Evolutionary conservation across 2,888 invertebrate species (phyloP).

Genomic region (Amphipyra berbera): DNA sequence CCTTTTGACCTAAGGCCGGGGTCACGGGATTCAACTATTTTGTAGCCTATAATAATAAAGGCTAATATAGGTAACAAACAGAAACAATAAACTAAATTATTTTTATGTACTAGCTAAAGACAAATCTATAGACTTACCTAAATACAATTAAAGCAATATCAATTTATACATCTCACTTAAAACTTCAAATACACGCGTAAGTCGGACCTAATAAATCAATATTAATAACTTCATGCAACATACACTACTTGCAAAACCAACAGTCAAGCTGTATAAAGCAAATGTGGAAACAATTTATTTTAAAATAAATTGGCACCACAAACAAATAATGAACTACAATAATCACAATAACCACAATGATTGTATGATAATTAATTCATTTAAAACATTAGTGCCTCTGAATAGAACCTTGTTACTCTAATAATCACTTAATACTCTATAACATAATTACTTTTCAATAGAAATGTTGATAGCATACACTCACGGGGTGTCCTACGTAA

Average conservation of each 20-base stretch:
- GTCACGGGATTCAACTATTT: no score
- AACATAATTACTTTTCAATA: constrained; percentile 35
- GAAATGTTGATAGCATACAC: neutral
- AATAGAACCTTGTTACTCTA: constrained; percentile 17
- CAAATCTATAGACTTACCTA: neutral
- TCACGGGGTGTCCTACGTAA: no score
- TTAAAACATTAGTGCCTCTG: constrained; percentile 8
- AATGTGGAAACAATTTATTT: constrained; percentile 40
- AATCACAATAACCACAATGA: constrained; percentile 14
- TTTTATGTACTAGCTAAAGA: no score
- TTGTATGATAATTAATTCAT: constrained; percentile 32
- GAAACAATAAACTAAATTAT: no score
- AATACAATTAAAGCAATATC: constrained; percentile 16
- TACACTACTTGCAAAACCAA: constrained; percentile 36
- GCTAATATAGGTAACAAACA: no score
- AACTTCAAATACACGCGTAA: constrained; percentile 9
- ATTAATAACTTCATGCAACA: constrained; percentile 36
- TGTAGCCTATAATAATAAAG: no score
- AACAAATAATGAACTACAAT: constrained; percentile 21
- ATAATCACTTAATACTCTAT: constrained; percentile 1
- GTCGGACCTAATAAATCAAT: constrained; percentile 45
- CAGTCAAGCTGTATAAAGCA: constrained; percentile 54
- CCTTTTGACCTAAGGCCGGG: no score
- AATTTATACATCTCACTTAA: constrained; percentile 33
- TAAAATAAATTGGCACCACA: constrained; percentile 39